These are phyloP conservation scores for Laspeyria flexula DNA, from an alignment of 2,888 invertebrate genomes.

Conservation along the genomic window DNA sequence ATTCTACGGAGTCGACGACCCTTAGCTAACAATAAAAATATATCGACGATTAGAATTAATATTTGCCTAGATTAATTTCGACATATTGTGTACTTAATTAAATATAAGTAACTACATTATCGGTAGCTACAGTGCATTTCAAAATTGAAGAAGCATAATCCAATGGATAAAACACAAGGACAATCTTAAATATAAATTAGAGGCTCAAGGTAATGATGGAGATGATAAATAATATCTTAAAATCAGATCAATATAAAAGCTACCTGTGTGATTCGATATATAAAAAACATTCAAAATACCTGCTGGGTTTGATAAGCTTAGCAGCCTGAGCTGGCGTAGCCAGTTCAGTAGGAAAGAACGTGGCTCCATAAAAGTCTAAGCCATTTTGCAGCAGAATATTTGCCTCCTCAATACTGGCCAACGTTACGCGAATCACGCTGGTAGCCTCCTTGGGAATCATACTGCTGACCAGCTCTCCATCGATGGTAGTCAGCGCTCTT, in stretches of 20 bases:
- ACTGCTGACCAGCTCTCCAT: slow-evolving; percentile 79
- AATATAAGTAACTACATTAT: no score
- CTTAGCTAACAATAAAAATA: no score
- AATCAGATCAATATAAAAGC: neutral
- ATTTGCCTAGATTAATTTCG: no score
- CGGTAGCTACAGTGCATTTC: no score
- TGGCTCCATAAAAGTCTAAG: slow-evolving; percentile 94
- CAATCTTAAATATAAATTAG: no score
- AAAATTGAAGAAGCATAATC: no score
- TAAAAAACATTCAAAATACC: slow-evolving; percentile 48
- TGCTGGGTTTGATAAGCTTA: slow-evolving; percentile 85
- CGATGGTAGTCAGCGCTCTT: slow-evolving; percentile 74
- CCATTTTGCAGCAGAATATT: slow-evolving; percentile 93
- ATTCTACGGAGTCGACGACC: no score
- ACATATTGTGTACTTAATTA: no score
- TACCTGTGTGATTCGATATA: neutral
- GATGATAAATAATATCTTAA: no score
- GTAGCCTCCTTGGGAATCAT: slow-evolving; percentile 86
- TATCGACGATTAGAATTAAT: no score
- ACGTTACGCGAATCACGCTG: slow-evolving; percentile 90
- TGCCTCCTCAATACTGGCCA: slow-evolving; percentile 91
- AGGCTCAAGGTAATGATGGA: no score
- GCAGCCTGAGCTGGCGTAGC: slow-evolving; percentile 88
- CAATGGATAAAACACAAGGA: no score
- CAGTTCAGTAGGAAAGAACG: slow-evolving; percentile 94